Evolutionary conservation across 2,797 vertebrate species (phyloP).

Genomic region (Steatocranus sp.): DNA sequence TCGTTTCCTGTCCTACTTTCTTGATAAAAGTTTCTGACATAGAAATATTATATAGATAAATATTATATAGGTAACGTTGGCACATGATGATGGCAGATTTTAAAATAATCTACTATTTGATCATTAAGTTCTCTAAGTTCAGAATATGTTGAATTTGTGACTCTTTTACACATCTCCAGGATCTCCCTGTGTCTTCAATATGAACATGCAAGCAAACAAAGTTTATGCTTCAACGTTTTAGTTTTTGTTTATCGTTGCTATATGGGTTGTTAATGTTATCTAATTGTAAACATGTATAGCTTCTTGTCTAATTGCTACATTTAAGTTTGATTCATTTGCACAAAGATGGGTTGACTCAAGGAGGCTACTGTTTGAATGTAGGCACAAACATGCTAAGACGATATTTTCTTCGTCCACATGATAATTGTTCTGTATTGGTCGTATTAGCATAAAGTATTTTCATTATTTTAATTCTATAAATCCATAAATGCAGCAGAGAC

Average conservation of each 20-base stretch:
- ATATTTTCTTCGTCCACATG: not conserved
- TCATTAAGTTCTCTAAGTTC: not conserved
- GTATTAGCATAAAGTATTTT: not conserved
- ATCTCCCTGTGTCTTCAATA: not conserved
- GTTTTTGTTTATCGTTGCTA: not conserved
- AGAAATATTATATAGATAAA: not conserved
- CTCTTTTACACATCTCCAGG: not conserved
- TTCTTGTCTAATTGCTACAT: not conserved
- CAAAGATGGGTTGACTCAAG: not conserved
- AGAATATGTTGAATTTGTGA: not conserved
- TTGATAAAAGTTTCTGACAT: not conserved
- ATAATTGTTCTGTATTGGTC: not conserved
- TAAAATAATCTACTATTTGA: not conserved
- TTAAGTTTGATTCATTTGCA: not conserved
- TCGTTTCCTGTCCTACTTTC: not conserved
- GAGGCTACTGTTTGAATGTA: not conserved
- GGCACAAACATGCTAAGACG: not conserved
- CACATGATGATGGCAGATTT: not conserved
- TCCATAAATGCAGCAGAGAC: not conserved
- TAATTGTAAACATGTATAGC: not conserved
- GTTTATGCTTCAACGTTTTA: not conserved
- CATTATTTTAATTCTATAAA: not conserved
- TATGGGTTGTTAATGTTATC: not conserved
- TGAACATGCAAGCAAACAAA: not conserved
- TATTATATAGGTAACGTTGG: not conserved